Percentiles rank a stretch among this genome's conserved stretches.
Conservation (phyloP, 2,888 invertebrate genomes). For the Andricus quercusramuli region DNA sequence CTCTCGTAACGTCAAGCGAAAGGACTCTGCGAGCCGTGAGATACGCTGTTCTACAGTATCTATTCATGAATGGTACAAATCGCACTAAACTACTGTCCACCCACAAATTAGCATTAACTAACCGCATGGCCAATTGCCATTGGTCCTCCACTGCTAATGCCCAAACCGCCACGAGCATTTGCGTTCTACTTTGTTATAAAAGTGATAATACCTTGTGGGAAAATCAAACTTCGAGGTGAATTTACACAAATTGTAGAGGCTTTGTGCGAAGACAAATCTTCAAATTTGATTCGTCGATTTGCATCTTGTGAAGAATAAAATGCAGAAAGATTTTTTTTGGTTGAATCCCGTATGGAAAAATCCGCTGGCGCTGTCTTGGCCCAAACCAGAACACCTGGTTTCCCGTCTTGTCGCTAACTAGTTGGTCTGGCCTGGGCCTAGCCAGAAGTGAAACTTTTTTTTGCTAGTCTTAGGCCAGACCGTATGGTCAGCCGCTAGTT, state of each 20-base stretch:
- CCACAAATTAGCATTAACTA: slow-evolving; percentile 59
- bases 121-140: slow-evolving; percentile 54
- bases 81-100: slow-evolving; percentile 52
- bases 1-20: slow-evolving; percentile 43
- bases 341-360: no score
- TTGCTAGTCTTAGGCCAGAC: no score
- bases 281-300: no score
- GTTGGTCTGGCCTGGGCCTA: no score
- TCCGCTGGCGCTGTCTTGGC: no score
- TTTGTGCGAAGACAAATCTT: no score
- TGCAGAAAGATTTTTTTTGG: no score
- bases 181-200: slow-evolving; percentile 28
- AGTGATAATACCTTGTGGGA: slow-evolving; percentile 4
- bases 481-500: no score
- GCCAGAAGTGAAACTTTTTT: no score
- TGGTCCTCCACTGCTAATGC: slow-evolving; percentile 22
- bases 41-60: slow-evolving; percentile 35
- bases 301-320: no score
- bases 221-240: background rate
- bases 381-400: no score
- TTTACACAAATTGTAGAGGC: background rate
- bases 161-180: slow-evolving; percentile 27
- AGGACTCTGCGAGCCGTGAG: slow-evolving; percentile 45
- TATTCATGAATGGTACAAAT: slow-evolving; percentile 48
- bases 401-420: no score